Percentiles rank a stretch among this genome's conserved stretches.
phyloP scores from a whole-genome alignment of 2,113 vertebrate genomes.

The Callipepla californica region DNA sequence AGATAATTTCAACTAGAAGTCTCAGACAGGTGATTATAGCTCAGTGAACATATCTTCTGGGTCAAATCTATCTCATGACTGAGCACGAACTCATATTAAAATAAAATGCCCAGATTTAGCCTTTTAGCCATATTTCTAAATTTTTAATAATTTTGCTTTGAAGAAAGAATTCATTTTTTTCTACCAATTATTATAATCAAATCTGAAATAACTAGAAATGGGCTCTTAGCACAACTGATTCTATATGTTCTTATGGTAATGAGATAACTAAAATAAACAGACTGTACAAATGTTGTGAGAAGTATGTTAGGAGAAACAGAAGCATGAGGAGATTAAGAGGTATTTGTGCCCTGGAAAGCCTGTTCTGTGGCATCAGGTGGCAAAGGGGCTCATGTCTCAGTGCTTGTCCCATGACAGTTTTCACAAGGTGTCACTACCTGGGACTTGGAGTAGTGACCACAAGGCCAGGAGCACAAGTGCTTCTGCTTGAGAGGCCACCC shows the following conservation, averaged over 20 bases:
- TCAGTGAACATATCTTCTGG: not conserved
- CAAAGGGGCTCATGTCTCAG: not conserved
- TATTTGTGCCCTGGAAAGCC: not conserved
- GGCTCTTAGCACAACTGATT: not conserved
- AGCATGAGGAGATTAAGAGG: not conserved
- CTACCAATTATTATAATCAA: not conserved
- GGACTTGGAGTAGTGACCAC: not conserved
- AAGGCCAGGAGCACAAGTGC: not conserved
- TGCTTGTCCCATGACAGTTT: not conserved
- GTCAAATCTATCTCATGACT: not conserved
- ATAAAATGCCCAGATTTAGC: not conserved
- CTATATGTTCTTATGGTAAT: not conserved
- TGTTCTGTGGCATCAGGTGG: not conserved
- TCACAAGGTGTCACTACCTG: not conserved
- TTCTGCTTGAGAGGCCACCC: not conserved
- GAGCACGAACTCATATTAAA: not conserved
- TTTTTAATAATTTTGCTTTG: not conserved
- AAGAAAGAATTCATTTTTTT: not conserved
- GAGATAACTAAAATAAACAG: not conserved
- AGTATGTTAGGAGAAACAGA: not conserved
- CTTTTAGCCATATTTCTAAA: not conserved
- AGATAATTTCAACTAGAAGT: slow-evolving; percentile 44
- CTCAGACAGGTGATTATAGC: not conserved
- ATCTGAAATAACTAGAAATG: not conserved
- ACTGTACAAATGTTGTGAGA: not conserved